Conservation (phyloP, 2,113 vertebrate species). For the Festucalex cinctus region DNA sequence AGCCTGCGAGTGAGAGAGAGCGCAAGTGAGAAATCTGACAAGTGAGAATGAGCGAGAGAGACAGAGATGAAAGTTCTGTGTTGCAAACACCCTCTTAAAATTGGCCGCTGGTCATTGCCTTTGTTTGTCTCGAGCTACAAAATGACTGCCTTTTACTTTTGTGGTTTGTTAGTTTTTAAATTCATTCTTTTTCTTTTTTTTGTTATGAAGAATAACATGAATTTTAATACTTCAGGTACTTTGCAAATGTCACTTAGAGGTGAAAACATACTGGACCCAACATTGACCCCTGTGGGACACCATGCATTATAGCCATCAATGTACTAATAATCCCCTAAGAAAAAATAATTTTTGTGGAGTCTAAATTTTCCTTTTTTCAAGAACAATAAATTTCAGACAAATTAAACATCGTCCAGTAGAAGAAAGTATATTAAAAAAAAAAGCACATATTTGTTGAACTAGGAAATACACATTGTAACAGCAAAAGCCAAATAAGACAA, state of each 20-base stretch:
- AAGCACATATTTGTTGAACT: background rate
- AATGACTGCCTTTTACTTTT: no score
- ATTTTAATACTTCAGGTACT: no score
- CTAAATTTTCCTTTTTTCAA: no score
- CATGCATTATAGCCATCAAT: background rate
- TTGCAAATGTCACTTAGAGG: no score
- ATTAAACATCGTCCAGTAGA: background rate
- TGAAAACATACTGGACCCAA: no score
- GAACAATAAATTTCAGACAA: no score
- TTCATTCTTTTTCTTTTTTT: no score
- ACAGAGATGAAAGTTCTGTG: conserved; percentile 46
- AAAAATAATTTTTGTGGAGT: no score
- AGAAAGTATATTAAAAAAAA: background rate
- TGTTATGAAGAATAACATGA: no score
- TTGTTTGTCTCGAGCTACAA: conserved; percentile 1
- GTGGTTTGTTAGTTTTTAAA: no score
- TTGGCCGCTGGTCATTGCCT: conserved; percentile 29
- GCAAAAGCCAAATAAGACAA: background rate
- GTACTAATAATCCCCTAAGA: no score
- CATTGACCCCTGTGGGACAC: no score
- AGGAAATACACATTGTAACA: background rate
- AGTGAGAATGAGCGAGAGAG: conserved; percentile 48
- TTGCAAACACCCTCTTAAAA: conserved; percentile 35
- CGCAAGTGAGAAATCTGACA: conserved; percentile 48
- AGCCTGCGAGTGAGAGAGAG: conserved; percentile 46